phyloP scores from a whole-genome alignment of 2,888 invertebrate genomes.

The Diaprepes abbreviatus region DNA sequence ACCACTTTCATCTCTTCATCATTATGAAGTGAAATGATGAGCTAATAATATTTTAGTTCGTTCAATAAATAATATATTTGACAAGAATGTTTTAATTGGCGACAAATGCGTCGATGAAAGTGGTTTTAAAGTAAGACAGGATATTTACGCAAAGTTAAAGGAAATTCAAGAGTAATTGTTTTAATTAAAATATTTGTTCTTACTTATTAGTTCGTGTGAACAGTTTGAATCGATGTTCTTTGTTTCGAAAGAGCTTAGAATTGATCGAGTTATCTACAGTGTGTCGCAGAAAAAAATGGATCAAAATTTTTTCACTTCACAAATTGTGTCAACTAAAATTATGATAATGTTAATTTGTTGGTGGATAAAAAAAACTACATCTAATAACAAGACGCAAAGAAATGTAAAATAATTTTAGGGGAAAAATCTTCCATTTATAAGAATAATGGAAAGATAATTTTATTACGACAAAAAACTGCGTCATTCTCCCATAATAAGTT shows the following conservation, averaged over 20 bases:
- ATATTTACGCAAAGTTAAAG: slow-evolving; percentile 42
- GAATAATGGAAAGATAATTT: too few species aligned
- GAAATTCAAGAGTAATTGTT: slow-evolving; percentile 41
- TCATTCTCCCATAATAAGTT: too few species aligned
- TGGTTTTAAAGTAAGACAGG: slow-evolving; percentile 32
- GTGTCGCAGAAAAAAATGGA: too few species aligned
- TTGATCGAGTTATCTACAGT: too few species aligned
- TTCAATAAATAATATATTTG: slow-evolving; percentile 14
- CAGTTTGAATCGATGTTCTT: slow-evolving; percentile 8
- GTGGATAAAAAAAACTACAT: too few species aligned
- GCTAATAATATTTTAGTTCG: slow-evolving; percentile 12
- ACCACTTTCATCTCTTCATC: slow-evolving; percentile 25
- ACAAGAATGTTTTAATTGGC: slow-evolving; percentile 40
- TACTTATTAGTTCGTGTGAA: slow-evolving; percentile 38
- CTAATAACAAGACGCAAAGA: too few species aligned
- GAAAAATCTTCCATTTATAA: too few species aligned
- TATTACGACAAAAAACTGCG: too few species aligned
- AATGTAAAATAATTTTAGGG: too few species aligned
- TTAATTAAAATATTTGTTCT: slow-evolving; percentile 34
- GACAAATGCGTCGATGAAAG: slow-evolving; percentile 45
- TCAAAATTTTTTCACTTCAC: too few species aligned
- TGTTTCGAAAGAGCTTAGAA: neutral
- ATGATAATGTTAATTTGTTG: too few species aligned
- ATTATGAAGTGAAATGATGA: slow-evolving; percentile 22
- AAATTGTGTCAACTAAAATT: too few species aligned